Evolutionary conservation across 2,888 invertebrate species (phyloP).

Genomic region (Hypselothyrea guttata): DNA sequence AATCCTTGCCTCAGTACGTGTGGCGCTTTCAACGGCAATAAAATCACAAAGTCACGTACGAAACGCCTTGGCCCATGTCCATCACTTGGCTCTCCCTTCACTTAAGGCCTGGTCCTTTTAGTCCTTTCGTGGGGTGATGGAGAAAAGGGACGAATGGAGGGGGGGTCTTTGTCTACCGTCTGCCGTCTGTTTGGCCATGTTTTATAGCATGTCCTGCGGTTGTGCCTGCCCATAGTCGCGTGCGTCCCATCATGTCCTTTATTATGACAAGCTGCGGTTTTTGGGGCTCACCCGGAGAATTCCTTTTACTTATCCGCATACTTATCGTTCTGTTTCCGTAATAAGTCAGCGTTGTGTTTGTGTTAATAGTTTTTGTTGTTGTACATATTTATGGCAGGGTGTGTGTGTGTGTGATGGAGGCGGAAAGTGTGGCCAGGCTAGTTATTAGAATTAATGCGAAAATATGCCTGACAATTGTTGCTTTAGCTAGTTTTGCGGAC

Average conservation of each 20-base stretch:
- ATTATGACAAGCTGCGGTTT: conserved; percentile 78
- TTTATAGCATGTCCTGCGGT: conserved; percentile 55
- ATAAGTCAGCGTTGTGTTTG: conserved; percentile 58
- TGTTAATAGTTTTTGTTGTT: conserved; percentile 68
- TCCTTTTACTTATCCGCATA: conserved; percentile 6
- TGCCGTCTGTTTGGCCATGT: conserved; percentile 39
- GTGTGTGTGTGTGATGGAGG: conserved; percentile 1
- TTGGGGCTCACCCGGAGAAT: conserved; percentile 23
- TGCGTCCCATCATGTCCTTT: conserved; percentile 59
- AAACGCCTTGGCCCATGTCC: conserved; percentile 63
- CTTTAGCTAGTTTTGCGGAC: conserved; percentile 18
- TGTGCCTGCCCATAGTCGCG: conserved; percentile 54
- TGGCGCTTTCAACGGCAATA: conserved; percentile 78
- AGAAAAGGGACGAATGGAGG: too few species aligned
- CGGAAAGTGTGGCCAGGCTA: conserved; percentile 21
- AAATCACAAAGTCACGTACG: conserved; percentile 80
- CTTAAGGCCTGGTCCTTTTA: conserved; percentile 14
- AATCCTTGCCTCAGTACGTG: conserved; percentile 68
- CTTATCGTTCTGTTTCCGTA: conserved; percentile 44
- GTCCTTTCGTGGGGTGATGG: too few species aligned
- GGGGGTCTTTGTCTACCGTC: conserved; percentile 26
- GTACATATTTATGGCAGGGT: conserved; percentile 57
- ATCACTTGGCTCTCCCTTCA: conserved; percentile 32
- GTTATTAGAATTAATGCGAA: conserved; percentile 56
- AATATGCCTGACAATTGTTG: conserved; percentile 65